phyloP scores from a whole-genome alignment of 1,140 invertebrate genomes.

The Lysiphlebus fabarum region DNA sequence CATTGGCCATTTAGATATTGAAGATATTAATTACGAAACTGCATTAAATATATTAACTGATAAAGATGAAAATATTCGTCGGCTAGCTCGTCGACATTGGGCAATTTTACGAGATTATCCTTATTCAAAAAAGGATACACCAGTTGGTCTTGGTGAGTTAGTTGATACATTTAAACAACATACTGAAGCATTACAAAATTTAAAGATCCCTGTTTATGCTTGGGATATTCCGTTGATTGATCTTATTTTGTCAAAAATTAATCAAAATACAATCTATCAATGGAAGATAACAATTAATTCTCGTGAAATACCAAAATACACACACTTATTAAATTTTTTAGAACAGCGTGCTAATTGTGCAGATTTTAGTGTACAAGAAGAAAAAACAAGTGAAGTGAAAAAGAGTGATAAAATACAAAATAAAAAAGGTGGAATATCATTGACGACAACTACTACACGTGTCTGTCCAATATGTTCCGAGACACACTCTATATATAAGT shows the following conservation, averaged over 20 bases:
- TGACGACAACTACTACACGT: too few species aligned
- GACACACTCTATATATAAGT: too few species aligned
- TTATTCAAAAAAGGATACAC: constrained; percentile 12
- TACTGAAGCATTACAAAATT: constrained; percentile 1
- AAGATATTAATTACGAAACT: constrained; percentile 17
- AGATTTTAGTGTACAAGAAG: not conserved
- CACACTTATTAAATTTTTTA: constrained; percentile 1
- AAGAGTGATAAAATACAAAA: not conserved
- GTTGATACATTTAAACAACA: constrained; percentile 15
- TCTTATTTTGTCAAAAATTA: constrained; percentile 12
- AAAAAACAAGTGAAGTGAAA: not conserved
- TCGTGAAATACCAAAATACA: constrained; percentile 5
- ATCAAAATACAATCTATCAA: not conserved
- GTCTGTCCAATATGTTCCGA: too few species aligned
- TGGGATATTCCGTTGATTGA: constrained; percentile 11
- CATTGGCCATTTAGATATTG: constrained; percentile 18
- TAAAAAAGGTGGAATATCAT: not conserved
- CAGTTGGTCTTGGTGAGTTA: constrained; percentile 1
- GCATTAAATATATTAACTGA: constrained; percentile 19
- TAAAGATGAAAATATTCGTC: not conserved
- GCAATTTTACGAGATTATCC: constrained; percentile 9
- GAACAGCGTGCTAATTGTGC: constrained; percentile 13
- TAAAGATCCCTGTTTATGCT: not conserved
- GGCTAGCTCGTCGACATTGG: constrained; percentile 23
- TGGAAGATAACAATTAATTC: constrained; percentile 14